Evolutionary conservation across 2,113 vertebrate species (phyloP).

Genomic region (Pseudorhombus dupliciocellatus): DNA sequence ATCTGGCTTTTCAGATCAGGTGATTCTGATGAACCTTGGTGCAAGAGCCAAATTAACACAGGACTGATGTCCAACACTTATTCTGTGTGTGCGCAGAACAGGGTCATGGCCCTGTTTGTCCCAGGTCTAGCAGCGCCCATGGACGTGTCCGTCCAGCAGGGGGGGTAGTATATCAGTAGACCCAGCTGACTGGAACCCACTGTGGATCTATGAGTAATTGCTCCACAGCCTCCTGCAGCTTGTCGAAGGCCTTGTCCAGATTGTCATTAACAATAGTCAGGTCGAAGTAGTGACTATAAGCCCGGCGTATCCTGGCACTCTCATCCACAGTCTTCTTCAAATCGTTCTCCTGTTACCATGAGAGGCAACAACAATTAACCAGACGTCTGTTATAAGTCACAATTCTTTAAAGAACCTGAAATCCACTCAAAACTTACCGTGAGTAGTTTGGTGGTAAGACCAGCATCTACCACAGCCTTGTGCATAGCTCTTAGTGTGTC

Average conservation of each 20-base stretch:
- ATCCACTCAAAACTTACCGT: slow-evolving; percentile 83
- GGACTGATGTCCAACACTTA: slow-evolving; percentile 33
- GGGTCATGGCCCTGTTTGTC: slow-evolving; percentile 37
- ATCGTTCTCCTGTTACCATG: slow-evolving; percentile 88
- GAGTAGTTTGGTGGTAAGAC: slow-evolving; percentile 96
- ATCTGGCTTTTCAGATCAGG: slow-evolving; percentile 64
- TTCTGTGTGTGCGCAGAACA: slow-evolving; percentile 31
- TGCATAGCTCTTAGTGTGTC: slow-evolving; percentile 96
- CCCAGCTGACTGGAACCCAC: slow-evolving; percentile 99
- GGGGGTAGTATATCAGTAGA: slow-evolving; percentile 84
- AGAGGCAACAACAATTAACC: background rate
- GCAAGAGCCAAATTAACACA: slow-evolving; percentile 47
- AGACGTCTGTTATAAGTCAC: background rate
- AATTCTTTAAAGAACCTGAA: background rate
- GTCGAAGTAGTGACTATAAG: slow-evolving; percentile 98
- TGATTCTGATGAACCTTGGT: slow-evolving; percentile 59
- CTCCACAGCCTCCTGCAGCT: slow-evolving; percentile 90
- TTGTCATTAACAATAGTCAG: slow-evolving; percentile 96
- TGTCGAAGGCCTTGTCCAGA: slow-evolving; percentile 97
- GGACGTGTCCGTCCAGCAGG: slow-evolving; percentile 33
- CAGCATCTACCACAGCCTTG: slow-evolving; percentile 96
- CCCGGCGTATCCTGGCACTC: slow-evolving; percentile 92
- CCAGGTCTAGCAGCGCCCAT: slow-evolving; percentile 30
- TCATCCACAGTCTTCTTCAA: slow-evolving; percentile 98
- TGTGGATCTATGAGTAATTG: slow-evolving; percentile 89